Base-by-base conservation (phyloP, 1,140 invertebrate genomes). In the Zaprionus davidi region DNA sequence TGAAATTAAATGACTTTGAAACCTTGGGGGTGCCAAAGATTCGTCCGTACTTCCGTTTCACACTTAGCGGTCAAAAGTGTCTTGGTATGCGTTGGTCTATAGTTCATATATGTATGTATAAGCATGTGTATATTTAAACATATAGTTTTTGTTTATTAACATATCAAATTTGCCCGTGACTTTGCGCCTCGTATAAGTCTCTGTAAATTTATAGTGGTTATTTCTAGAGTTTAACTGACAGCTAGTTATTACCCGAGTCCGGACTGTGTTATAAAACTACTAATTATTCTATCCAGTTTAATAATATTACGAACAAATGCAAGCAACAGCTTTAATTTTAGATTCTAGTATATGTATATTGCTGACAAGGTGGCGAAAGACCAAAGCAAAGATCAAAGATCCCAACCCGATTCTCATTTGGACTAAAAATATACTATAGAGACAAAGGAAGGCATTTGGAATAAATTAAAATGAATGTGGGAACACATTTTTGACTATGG, bases 31-130 rank as follows among this genome's bases (percentile, higher is more conserved):
- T 65, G 57, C 70, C 65, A 70, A 65, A 82, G 85, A 84, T 81
- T 83, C 76, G 76, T 85, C 86, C 86, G 85, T 60, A 90, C 86
- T 90, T 90, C 86, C 85, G 85, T 90, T 90, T 90, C 85, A 87
- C 83, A 87, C 83, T 75, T 87, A 12, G 58, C 46, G 76, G 58
- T 78, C 31, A 78, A 75, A 79, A 70, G 53, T 31, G 41, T 46
- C 41, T 46, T 46, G 41, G 41, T 46, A 20, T 46, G 5, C 41
- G n/a, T 41, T n/a, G 31, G 31, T 31, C 17, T 31, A 28, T 51
- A 5, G 2, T 46, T 44, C 22, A 34, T 63, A 46, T 34, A 46
- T 62, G 26, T 79, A 64, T 74, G 26, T 79, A 64, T 74, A 63
- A 24, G 15, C 2, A 53, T 63, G 77, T 63, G 56, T 44, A 56